Evolutionary conservation across 1,140 invertebrate species (phyloP), one percentile per base, ranked within the genome.

Genomic region (Gonioctena quinquepunctata): DNA sequence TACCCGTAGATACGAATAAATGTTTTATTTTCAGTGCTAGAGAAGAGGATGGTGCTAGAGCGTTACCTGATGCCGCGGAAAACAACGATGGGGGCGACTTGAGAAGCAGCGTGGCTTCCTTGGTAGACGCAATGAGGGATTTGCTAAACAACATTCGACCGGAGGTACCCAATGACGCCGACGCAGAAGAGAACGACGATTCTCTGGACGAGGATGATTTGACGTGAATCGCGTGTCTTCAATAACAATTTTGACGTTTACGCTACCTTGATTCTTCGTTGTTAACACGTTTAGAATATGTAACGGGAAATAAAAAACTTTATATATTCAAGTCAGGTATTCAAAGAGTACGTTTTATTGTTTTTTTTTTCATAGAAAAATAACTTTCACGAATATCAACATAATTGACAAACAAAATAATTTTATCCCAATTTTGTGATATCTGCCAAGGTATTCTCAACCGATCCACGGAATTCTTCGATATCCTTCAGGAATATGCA

Each of bases 121-220:
- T 92, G 25, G 84, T 93, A 67, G 90, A 91, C 77, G 90, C 91
- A 2, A 92, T 93, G 89, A 80, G 91, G 18, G 90, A 93, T 76
- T 83, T 93, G 33, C 79, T 93, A 7, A 87, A 87, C 66, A 91
- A 91, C 77, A 89, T 92, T 50, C 85, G 88, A 33, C 74, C 78
- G 2, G 82, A 85, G 25, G 81, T 83, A 64, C 80, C 84, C 11
- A 83, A 82, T 28, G 84, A 86, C 64, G 83, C 81, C 18, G 85
- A 84, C 21, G 84, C 80, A 7, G 84, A 77, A 72, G 81, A 80
- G 74, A 83, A 84, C 48, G 80, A 83, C 18, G 85, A 85, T 65
- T 69, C 72, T 16, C 26, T 26, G 4, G 65, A 65, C 19, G 67
- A 54, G n/a, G 71, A 73, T 25, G 72, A 76, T 25, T 64, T 71